Percentiles rank a stretch among this genome's conserved stretches.
These are phyloP conservation scores for Acrobasis suavella DNA, from an alignment of 2,888 invertebrate genomes.

Conservation along the genomic window DNA sequence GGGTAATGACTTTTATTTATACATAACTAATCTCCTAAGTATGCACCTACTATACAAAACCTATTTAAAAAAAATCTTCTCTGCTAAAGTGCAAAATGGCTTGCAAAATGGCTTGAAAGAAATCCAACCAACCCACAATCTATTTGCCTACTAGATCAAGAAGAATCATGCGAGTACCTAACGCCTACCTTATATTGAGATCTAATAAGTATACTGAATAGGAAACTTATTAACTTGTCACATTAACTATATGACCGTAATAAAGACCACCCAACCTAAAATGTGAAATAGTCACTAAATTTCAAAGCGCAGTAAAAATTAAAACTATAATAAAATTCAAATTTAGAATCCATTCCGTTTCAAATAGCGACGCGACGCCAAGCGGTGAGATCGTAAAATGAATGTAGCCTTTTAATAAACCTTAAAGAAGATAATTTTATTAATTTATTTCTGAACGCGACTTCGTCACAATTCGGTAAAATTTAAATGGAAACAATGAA, in stretches of 20 bases:
- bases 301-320: constrained; percentile 19
- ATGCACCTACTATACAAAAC: too few relatives aligned
- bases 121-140: too few relatives aligned
- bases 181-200: too few relatives aligned
- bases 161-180: too few relatives aligned
- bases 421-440: constrained; percentile 15
- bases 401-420: constrained; percentile 17
- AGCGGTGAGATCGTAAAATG: constrained; percentile 12
- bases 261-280: constrained; percentile 18
- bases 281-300: constrained; percentile 5
- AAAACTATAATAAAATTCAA: constrained; percentile 24
- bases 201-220: too few relatives aligned
- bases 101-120: too few relatives aligned
- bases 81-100: too few relatives aligned
- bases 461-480: constrained; percentile 8
- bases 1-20: too few relatives aligned
- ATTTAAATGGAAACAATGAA: constrained; percentile 15
- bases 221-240: too few relatives aligned
- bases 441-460: constrained; percentile 2
- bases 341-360: constrained; percentile 7
- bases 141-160: too few relatives aligned
- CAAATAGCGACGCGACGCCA: constrained; percentile 1
- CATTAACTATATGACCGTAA: background rate
- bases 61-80: too few relatives aligned
- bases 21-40: too few relatives aligned